Conservation (phyloP, 2,888 invertebrate genomes). For the Eupsilia transversa region DNA sequence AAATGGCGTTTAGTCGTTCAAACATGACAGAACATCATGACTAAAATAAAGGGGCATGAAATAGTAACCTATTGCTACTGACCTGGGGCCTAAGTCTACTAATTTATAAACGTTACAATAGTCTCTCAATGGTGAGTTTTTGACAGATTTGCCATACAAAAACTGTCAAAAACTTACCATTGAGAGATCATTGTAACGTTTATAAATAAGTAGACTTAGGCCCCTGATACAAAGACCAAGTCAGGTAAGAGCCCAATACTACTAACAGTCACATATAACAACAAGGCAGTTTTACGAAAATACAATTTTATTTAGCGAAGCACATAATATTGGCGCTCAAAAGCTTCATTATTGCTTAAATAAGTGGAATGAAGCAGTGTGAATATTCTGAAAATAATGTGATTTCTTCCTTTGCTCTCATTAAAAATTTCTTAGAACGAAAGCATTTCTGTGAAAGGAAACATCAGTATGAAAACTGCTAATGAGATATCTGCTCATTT, state of each 20-base stretch:
- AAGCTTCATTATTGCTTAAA: background rate
- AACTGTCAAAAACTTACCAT: too few relatives aligned
- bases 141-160: too few relatives aligned
- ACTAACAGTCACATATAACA: background rate
- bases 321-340: background rate
- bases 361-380: background rate
- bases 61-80: too few relatives aligned
- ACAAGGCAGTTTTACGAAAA: background rate
- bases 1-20: background rate
- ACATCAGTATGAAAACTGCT: background rate
- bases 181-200: too few relatives aligned
- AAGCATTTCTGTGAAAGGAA: background rate
- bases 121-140: too few relatives aligned
- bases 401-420: background rate
- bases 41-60: too few relatives aligned
- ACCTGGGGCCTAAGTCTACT: too few relatives aligned
- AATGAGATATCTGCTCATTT: background rate
- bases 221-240: background rate
- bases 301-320: background rate
- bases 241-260: background rate
- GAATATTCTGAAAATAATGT: background rate
- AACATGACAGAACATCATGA: too few relatives aligned
- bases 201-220: too few relatives aligned
- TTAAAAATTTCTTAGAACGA: background rate
- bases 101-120: too few relatives aligned